phyloP scores from a whole-genome alignment of 2,113 vertebrate species.

The Daubentonia madagascariensis region DNA sequence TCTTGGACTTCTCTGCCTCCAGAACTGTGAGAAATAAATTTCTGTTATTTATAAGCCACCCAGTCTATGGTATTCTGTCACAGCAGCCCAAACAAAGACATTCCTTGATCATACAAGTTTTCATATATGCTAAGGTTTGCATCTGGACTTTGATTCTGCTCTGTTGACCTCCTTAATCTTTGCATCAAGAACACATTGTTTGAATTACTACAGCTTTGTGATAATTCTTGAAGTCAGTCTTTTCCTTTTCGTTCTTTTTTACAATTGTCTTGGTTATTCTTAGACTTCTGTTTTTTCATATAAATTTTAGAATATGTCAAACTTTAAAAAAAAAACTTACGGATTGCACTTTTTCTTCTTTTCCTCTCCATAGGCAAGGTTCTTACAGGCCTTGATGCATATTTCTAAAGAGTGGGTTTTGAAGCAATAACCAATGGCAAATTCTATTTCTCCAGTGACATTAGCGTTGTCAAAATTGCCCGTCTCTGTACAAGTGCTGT shows the following conservation, averaged over 20 bases:
- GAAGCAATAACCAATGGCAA: constrained; percentile 87
- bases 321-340: constrained; percentile 82
- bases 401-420: constrained; percentile 86
- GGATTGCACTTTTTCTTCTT: constrained; percentile 92
- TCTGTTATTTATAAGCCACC: too few species aligned
- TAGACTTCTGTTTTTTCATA: neutral
- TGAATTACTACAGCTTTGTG: neutral
- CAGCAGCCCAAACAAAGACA: neutral
- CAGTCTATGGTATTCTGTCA: neutral
- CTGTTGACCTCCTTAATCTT: too few species aligned
- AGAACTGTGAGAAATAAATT: neutral
- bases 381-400: constrained; percentile 87
- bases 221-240: neutral
- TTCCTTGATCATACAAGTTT: neutral
- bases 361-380: constrained; percentile 87
- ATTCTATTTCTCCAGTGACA: constrained; percentile 88
- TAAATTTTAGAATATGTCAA: neutral
- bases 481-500: constrained; percentile 87
- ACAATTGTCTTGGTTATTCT: neutral
- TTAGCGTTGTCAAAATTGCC: constrained; percentile 80
- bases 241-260: neutral
- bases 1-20: neutral
- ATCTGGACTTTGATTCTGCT: neutral
- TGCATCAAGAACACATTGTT: neutral
- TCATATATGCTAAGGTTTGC: neutral